Evolutionary conservation across 2,797 vertebrate genomes (phyloP).

Genomic region (Tiaroga cobitis): DNA sequence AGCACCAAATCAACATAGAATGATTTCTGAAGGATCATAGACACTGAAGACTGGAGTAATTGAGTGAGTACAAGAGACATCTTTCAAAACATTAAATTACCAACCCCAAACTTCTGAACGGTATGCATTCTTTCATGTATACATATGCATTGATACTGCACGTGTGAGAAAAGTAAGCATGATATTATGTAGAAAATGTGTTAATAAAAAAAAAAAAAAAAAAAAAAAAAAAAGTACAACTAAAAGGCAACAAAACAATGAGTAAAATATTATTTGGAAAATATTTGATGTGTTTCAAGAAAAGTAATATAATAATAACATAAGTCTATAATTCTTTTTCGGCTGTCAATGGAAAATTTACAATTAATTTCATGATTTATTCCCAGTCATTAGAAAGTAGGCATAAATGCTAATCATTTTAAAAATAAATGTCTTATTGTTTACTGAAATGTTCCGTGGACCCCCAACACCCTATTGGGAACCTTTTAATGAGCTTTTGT

Average conservation of each 20-base stretch:
- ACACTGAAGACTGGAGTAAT: neutral
- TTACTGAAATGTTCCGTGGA: neutral
- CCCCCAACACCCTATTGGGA: neutral
- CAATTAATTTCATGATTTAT: neutral
- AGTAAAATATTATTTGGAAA: neutral
- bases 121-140: neutral
- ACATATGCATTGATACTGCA: neutral
- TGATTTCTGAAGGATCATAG: neutral
- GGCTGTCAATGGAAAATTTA: neutral
- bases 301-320: neutral
- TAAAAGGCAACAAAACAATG: neutral
- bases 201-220: too few relatives aligned
- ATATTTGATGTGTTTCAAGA: neutral
- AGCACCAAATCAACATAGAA: neutral
- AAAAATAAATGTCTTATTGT: neutral
- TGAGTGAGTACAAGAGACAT: neutral
- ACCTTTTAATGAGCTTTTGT: constrained; percentile 4
- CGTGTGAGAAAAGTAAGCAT: neutral
- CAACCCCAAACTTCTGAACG: neutral
- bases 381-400: neutral
- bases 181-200: neutral
- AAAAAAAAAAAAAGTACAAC: neutral
- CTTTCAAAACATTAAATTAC: neutral
- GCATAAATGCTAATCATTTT: neutral
- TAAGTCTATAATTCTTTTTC: neutral